Evolutionary conservation across 1,140 invertebrate species (phyloP).

Genomic region (Ladona fulva): DNA sequence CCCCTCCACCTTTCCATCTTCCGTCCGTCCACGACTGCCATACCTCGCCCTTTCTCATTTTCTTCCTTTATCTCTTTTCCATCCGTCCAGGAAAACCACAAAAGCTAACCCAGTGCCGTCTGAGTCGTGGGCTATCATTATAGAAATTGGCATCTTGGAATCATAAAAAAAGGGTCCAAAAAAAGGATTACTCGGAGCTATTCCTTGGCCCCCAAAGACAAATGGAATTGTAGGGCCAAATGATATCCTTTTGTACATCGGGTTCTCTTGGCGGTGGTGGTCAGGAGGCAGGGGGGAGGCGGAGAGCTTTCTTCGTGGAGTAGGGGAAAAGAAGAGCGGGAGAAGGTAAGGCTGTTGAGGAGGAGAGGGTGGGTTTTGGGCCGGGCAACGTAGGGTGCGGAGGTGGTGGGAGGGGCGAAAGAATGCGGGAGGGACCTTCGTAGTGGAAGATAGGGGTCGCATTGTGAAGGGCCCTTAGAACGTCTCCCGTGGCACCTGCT

Average conservation of each 20-base stretch:
- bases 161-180: conserved; percentile 1
- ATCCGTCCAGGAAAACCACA: not conserved
- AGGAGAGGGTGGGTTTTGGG: not conserved
- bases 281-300: not conserved
- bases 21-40: not conserved
- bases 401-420: not conserved
- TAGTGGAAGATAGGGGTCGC: not conserved
- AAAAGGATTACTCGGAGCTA: conserved; percentile 9
- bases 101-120: conserved; percentile 6
- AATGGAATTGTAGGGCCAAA: not conserved
- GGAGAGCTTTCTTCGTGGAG: not conserved
- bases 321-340: not conserved
- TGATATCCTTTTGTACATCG: conserved; percentile 9
- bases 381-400: not conserved
- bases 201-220: conserved; percentile 1
- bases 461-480: not conserved
- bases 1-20: not conserved
- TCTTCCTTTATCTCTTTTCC: not conserved
- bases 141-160: conserved; percentile 6
- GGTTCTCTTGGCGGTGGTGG: not conserved
- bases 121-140: conserved; percentile 3
- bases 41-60: not conserved
- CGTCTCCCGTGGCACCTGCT: not conserved
- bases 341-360: not conserved
- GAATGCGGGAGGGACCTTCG: not conserved